Evolutionary conservation across 2,113 vertebrate genomes (phyloP), one percentile per base, ranked within the genome.

Genomic region (Perccottus glenii): DNA sequence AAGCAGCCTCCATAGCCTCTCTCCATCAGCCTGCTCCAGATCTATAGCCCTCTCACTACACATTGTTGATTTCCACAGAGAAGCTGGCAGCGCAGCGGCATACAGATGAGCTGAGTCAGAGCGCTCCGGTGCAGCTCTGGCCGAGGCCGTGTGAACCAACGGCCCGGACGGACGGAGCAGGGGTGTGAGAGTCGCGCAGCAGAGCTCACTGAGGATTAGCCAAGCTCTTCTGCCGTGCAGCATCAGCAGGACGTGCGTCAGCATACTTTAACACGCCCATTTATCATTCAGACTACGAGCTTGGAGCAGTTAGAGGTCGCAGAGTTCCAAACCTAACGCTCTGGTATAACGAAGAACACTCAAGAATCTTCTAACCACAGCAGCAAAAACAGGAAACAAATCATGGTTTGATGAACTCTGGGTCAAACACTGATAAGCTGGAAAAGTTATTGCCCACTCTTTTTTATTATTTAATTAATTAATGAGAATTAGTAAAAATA

Each of bases 101-200:
- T 88, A 88, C 88, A 88, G 86, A 90, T 80, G 74, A 88, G 87
- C 87, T 86, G 77, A 88, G 78, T 85, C 87, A 85, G 85, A 75
- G 49, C 43, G 61, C 72, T 57, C 64, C 36, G 19, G 19, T 27
- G 19, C 19, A 27, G 1, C 19, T 27, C 19, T 27, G 19, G 3
- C 19, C 19, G 19, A 27, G 19, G 19, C 19, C 3, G 19, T 27
- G 19, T 27, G 19, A 1, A 27, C 19, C 19, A 27, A 27, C 80
- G 51, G 44, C 33, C 46, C 66, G 40, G 57, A 55, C 44, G 56
- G 43, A 69, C 65, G 67, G 67, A 53, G 38, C 50, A 69, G 42
- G 58, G 42, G 45, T 51, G 49, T 48, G 40, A 73, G 63, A 69
- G 48, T 55, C 64, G 58, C 63, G 49, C 55, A 19, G 6, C 14